These are phyloP conservation scores for Hippocampus barbouri DNA, from an alignment of 2,113 vertebrate genomes.

Conservation along the genomic window DNA sequence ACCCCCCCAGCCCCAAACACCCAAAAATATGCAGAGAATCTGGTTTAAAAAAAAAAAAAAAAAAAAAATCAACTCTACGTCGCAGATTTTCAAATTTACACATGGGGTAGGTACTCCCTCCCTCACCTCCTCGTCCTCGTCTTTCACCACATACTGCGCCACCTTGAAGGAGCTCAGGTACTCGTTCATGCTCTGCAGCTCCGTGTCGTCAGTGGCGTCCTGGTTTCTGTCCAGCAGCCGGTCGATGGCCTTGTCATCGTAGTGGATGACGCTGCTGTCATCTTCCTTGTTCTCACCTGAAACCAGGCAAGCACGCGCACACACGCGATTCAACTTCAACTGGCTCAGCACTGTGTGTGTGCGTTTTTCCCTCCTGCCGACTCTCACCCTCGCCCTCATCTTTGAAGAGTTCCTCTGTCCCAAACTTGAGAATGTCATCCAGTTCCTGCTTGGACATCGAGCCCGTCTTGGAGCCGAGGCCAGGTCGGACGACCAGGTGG, in stretches of 20 bases:
- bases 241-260: slow-evolving; percentile 93
- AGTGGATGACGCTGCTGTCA: slow-evolving; percentile 94
- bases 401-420: slow-evolving; percentile 93
- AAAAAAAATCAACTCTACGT: too few species aligned
- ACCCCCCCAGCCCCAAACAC: too few species aligned
- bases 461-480: slow-evolving; percentile 92
- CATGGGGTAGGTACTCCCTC: not conserved
- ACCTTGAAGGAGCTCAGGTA: slow-evolving; percentile 98
- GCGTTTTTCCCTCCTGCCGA: too few species aligned
- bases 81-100: too few species aligned
- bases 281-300: slow-evolving; percentile 90
- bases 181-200: slow-evolving; percentile 97
- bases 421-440: slow-evolving; percentile 96
- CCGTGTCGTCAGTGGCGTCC: slow-evolving; percentile 89
- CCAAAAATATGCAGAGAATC: too few species aligned
- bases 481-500: slow-evolving; percentile 92
- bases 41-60: too few species aligned
- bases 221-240: slow-evolving; percentile 90
- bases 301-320: not conserved
- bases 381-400: slow-evolving; percentile 74
- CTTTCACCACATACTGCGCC: slow-evolving; percentile 95
- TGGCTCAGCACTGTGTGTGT: not conserved
- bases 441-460: slow-evolving; percentile 98
- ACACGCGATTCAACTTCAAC: too few species aligned
- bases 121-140: slow-evolving; percentile 88